Conservation (phyloP, 2,797 vertebrate species). For the Platyrinchus mystaceus region DNA sequence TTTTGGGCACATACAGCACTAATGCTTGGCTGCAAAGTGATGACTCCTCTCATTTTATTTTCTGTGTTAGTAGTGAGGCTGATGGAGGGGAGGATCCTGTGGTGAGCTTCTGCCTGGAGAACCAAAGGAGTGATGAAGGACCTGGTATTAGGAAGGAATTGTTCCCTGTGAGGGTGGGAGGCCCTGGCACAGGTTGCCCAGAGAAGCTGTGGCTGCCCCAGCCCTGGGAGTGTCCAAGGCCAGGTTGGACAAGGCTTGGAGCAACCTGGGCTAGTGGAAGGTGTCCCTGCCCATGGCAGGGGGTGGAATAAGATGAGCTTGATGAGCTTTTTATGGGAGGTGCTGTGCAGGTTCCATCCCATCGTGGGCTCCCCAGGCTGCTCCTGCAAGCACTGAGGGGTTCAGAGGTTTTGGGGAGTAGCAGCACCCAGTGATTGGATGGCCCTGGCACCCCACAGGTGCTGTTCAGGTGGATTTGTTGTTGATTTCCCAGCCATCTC, state of each 20-base stretch:
- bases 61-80: not conserved
- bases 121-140: not conserved
- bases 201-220: not conserved
- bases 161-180: accelerated
- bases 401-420: not conserved
- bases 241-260: not conserved
- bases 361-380: not conserved
- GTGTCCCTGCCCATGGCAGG: not conserved
- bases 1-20: not conserved
- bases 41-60: not conserved
- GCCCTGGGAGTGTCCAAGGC: no score
- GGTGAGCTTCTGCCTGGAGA: not conserved
- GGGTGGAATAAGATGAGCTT: not conserved
- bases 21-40: accelerated
- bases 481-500: not conserved
- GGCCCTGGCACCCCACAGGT: not conserved
- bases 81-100: accelerated
- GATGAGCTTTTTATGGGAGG: not conserved
- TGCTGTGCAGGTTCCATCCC: no score
- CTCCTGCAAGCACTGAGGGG: not conserved
- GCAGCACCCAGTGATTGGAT: not conserved
- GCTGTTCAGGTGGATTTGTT: not conserved
- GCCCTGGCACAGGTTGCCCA: accelerated
- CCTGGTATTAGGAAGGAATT: not conserved
- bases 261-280: not conserved